These are phyloP conservation scores for Leptothorax acervorum DNA, from an alignment of 2,888 invertebrate species.

Conservation along the genomic window DNA sequence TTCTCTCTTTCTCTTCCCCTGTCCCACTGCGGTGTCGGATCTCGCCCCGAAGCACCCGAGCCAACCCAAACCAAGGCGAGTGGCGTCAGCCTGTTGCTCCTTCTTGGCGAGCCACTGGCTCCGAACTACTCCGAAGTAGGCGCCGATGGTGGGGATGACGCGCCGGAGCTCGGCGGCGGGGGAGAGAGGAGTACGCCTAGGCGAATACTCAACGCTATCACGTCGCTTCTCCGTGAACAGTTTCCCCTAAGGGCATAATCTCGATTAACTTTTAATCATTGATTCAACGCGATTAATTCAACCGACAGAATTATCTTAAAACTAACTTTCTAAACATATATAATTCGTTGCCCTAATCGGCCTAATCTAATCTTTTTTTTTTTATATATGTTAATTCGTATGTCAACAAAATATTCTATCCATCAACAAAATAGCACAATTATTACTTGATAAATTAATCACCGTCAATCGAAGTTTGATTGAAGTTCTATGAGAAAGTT, in stretches of 20 bases:
- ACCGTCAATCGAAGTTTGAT: no score
- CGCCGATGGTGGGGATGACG: conserved; percentile 46
- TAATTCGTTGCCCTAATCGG: background rate
- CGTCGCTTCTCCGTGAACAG: background rate
- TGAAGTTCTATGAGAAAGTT: no score
- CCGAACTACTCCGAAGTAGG: conserved; percentile 52
- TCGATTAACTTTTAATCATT: background rate
- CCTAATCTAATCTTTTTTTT: background rate
- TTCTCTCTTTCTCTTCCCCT: conserved; percentile 8
- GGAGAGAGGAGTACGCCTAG: background rate
- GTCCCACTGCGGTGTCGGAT: conserved; percentile 48
- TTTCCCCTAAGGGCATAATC: background rate
- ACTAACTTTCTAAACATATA: background rate
- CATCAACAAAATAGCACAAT: background rate
- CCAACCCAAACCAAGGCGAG: conserved; percentile 72
- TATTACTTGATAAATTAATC: background rate
- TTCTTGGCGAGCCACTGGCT: conserved; percentile 75
- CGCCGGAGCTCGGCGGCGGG: conserved; percentile 30
- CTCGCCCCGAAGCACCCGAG: conserved; percentile 68
- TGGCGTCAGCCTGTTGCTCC: conserved; percentile 78
- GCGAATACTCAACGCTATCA: conserved; percentile 10
- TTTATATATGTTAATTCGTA: background rate
- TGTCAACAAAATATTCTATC: background rate
- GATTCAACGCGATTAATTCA: background rate
- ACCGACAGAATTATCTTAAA: no score